phyloP scores from a whole-genome alignment of 64 coral and sea anemone species.

The Pocillopora damicornis region DNA sequence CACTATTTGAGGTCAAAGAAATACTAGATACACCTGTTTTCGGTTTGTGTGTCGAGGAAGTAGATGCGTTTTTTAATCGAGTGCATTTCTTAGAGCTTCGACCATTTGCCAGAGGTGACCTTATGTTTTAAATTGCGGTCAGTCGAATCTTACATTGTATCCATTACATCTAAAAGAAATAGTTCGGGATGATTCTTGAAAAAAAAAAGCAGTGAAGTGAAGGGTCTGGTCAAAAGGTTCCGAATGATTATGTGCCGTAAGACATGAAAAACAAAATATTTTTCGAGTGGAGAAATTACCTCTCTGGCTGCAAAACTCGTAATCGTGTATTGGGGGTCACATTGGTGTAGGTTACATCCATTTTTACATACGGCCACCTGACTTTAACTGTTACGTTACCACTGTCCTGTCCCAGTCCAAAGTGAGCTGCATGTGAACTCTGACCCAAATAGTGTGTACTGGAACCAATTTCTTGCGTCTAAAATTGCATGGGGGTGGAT shows the following conservation, averaged over 20 bases:
- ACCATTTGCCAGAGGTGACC: too few species aligned
- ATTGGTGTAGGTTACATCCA: conserved; percentile 30
- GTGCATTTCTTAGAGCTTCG: too few species aligned
- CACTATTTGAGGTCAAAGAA: too few species aligned
- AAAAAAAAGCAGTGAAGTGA: too few species aligned
- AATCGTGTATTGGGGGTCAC: conserved; percentile 66
- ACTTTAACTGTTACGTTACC: conserved; percentile 76
- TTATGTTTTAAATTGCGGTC: too few species aligned
- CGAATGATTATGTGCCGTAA: neutral
- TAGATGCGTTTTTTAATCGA: too few species aligned
- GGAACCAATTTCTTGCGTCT: conserved; percentile 92
- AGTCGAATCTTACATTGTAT: too few species aligned
- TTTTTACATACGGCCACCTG: conserved; percentile 44
- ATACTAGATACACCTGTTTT: too few species aligned
- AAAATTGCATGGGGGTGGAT: neutral
- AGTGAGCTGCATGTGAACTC: conserved; percentile 71
- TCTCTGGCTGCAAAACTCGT: conserved; percentile 43
- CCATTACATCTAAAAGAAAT: too few species aligned
- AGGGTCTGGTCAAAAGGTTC: too few species aligned
- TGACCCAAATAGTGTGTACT: conserved; percentile 85
- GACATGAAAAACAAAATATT: neutral
- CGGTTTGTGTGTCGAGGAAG: too few species aligned
- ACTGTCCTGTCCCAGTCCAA: conserved; percentile 66
- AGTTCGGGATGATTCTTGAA: too few species aligned
- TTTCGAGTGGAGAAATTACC: neutral